These are phyloP conservation scores for Centruroides vittatus DNA, from an alignment of 1,140 invertebrate species.

Conservation along the genomic window DNA sequence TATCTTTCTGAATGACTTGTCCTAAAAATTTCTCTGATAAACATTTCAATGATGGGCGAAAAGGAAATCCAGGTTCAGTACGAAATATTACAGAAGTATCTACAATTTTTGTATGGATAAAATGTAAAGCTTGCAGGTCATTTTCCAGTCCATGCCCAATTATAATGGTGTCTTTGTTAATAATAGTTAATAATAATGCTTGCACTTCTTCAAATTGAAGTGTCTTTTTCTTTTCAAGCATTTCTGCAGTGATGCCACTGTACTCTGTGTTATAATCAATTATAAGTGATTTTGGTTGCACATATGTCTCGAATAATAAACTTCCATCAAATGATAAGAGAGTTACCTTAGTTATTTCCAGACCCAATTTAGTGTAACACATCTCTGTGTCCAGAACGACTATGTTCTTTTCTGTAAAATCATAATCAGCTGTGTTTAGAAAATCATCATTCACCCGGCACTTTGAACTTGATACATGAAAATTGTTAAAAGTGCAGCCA, in stretches of 20 bases:
- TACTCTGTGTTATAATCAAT: slow-evolving; percentile 80
- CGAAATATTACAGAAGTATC: slow-evolving; percentile 93
- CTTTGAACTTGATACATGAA: no score
- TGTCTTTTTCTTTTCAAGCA: slow-evolving; percentile 45
- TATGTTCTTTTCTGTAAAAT: no score
- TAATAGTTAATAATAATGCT: slow-evolving; percentile 69
- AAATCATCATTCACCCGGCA: no score
- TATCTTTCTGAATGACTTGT: slow-evolving; percentile 78
- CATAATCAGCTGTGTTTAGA: no score
- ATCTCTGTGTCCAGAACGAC: slow-evolving; percentile 75
- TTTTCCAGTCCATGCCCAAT: slow-evolving; percentile 94
- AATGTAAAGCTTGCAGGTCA: slow-evolving; percentile 82
- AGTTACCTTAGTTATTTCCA: slow-evolving; percentile 79
- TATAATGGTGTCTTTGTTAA: slow-evolving; percentile 78
- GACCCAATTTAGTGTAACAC: slow-evolving; percentile 52
- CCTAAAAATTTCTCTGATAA: slow-evolving; percentile 75
- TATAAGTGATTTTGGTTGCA: slow-evolving; percentile 60
- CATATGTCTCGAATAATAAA: slow-evolving; percentile 51
- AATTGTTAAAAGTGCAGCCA: no score
- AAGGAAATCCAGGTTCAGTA: slow-evolving; percentile 79
- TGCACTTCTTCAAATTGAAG: slow-evolving; percentile 71
- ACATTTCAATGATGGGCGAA: slow-evolving; percentile 74
- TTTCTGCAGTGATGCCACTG: slow-evolving; percentile 73
- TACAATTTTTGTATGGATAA: slow-evolving; percentile 81
- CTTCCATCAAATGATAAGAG: slow-evolving; percentile 42